These are phyloP conservation scores for Ptilodon capucinus DNA, from an alignment of 2,888 invertebrate genomes.

Conservation along the genomic window DNA sequence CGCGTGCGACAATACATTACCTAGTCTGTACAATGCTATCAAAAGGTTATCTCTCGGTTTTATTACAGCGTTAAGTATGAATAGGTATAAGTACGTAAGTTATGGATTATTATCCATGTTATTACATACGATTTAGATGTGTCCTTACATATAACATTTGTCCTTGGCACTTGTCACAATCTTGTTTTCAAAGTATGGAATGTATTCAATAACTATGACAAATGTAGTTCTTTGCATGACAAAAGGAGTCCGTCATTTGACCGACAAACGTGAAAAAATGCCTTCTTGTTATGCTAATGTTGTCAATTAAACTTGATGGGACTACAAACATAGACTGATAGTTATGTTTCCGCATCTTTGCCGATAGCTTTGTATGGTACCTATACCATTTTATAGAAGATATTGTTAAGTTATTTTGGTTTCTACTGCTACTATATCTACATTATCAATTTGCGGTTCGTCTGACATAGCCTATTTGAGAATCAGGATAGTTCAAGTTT, in stretches of 20 bases:
- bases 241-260: constrained; percentile 55
- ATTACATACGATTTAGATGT: constrained; percentile 5
- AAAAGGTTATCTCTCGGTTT: constrained; percentile 47
- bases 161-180: constrained; percentile 40
- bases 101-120: no score
- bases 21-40: constrained; percentile 32
- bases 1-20: constrained; percentile 18
- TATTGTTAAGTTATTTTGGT: not conserved
- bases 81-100: constrained; percentile 1
- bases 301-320: constrained; percentile 39
- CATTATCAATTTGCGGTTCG: no score
- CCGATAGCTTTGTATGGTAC: no score
- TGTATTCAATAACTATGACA: constrained; percentile 55
- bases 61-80: not conserved
- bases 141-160: constrained; percentile 36
- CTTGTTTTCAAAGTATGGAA: constrained; percentile 40
- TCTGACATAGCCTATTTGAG: no score
- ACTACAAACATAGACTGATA: constrained; percentile 41
- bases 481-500: no score
- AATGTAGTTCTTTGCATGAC: constrained; percentile 64
- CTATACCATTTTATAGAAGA: not conserved
- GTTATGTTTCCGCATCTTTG: constrained; percentile 37
- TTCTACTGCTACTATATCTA: no score
- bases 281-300: constrained; percentile 60
- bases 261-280: constrained; percentile 54